Conservation (phyloP, 64 coral and sea anemone genomes). For the Orbicella faveolata region DNA sequence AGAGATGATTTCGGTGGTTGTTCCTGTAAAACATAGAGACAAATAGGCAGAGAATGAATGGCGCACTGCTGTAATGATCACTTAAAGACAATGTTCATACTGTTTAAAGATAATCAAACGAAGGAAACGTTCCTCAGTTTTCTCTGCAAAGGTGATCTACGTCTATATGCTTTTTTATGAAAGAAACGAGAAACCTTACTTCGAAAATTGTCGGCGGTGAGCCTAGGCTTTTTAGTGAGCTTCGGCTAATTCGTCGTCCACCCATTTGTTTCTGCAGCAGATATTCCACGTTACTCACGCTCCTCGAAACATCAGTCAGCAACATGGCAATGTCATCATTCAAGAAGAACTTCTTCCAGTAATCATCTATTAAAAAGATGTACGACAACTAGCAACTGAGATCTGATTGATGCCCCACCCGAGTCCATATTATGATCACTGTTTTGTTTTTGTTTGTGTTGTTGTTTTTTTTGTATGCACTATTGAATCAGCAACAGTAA, state of each 20-base stretch:
- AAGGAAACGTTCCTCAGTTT: too few relatives aligned
- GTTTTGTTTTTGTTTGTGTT: too few relatives aligned
- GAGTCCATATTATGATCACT: too few relatives aligned
- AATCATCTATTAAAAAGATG: constrained; percentile 62
- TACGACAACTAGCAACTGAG: too few relatives aligned
- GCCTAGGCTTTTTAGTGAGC: constrained; percentile 63
- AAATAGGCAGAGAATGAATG: not conserved
- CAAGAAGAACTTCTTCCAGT: constrained; percentile 94
- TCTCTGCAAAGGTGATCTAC: too few relatives aligned
- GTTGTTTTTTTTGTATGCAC: too few relatives aligned
- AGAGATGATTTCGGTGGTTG: not conserved
- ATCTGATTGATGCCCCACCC: too few relatives aligned
- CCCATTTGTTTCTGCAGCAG: constrained; percentile 44
- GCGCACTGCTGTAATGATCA: too few relatives aligned
- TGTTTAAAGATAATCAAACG: too few relatives aligned
- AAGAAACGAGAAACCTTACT: constrained; percentile 19
- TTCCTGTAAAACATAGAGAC: constrained; percentile 4
- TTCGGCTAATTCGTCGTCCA: constrained; percentile 35
- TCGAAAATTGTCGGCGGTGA: constrained; percentile 49
- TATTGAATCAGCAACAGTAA: too few relatives aligned
- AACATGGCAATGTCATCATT: constrained; percentile 96
- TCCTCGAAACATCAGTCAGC: constrained; percentile 91
- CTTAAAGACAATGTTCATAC: too few relatives aligned
- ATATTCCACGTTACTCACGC: constrained; percentile 69
- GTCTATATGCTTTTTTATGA: not conserved